Conservation (phyloP, 1,140 invertebrate species). For the Spodoptera frugiperda region DNA sequence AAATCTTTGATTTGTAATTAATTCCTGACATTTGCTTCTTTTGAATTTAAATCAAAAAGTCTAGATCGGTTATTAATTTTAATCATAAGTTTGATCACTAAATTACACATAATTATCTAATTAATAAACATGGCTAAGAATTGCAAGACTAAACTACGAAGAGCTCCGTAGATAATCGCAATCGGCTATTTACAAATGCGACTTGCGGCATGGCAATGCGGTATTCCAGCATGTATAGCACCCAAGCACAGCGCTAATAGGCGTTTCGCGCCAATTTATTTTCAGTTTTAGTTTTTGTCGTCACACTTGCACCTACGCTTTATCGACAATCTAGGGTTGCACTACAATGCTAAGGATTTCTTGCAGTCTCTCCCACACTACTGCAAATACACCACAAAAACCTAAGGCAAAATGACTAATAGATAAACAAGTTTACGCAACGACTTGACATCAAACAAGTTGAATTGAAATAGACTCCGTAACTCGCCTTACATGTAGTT, state of each 20-base stretch:
- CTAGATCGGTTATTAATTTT: too few species aligned
- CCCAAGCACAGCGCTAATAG: slow-evolving; percentile 65
- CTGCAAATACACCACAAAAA: slow-evolving; percentile 5
- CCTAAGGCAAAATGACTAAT: slow-evolving; percentile 31
- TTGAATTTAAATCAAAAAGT: too few species aligned
- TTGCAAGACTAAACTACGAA: slow-evolving; percentile 36
- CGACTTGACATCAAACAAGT: slow-evolving; percentile 46
- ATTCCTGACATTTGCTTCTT: too few species aligned
- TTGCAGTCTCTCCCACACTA: background rate
- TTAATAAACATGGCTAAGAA: slow-evolving; percentile 4
- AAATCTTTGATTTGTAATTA: too few species aligned
- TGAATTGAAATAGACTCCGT: slow-evolving; percentile 44
- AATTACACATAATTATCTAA: background rate
- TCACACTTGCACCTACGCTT: slow-evolving; percentile 72
- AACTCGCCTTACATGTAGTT: slow-evolving; percentile 50
- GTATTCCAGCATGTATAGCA: slow-evolving; percentile 60
- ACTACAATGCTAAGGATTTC: slow-evolving; percentile 10
- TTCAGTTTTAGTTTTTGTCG: slow-evolving; percentile 76
- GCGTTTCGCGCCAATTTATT: slow-evolving; percentile 72
- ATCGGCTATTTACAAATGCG: slow-evolving; percentile 71
- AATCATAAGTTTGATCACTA: too few species aligned
- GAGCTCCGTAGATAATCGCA: slow-evolving; percentile 58
- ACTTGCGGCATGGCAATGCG: slow-evolving; percentile 51
- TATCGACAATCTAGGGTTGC: slow-evolving; percentile 65
- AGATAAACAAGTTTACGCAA: slow-evolving; percentile 48